phyloP scores from a whole-genome alignment of 1,140 invertebrate species.

The Mesaphorura yosii region DNA sequence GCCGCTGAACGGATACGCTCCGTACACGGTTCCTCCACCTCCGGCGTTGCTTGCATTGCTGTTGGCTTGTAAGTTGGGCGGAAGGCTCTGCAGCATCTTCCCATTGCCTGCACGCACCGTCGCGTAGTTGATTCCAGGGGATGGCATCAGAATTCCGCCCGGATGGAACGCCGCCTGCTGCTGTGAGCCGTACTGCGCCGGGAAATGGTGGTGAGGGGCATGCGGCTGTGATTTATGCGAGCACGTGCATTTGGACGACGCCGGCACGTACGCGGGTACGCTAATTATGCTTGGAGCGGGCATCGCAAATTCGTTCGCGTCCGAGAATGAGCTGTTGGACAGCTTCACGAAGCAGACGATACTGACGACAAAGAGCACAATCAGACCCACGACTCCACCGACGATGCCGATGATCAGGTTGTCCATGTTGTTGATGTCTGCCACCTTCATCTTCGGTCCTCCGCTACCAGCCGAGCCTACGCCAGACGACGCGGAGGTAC shows the following conservation, averaged over 20 bases:
- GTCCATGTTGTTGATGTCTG: slow-evolving; percentile 66
- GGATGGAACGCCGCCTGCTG: too few species aligned
- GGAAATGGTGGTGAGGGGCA: slow-evolving; percentile 5
- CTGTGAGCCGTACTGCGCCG: too few species aligned
- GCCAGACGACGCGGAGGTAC: slow-evolving; percentile 33
- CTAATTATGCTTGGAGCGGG: slow-evolving; percentile 23
- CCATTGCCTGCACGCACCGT: neutral
- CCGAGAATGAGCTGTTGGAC: slow-evolving; percentile 9
- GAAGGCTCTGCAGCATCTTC: too few species aligned
- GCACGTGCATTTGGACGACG: slow-evolving; percentile 25
- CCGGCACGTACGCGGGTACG: slow-evolving; percentile 4
- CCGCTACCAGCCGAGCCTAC: slow-evolving; percentile 33
- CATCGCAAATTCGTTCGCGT: slow-evolving; percentile 10
- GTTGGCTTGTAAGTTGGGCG: neutral
- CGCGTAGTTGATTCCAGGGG: slow-evolving; percentile 10
- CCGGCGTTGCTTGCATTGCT: neutral
- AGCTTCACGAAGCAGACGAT: slow-evolving; percentile 66
- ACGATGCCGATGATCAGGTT: slow-evolving; percentile 84
- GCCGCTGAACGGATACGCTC: slow-evolving; percentile 2
- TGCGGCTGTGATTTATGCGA: slow-evolving; percentile 11
- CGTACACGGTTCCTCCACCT: slow-evolving; percentile 4
- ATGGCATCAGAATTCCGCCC: too few species aligned
- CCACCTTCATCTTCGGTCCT: slow-evolving; percentile 28
- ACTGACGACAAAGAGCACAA: slow-evolving; percentile 71
- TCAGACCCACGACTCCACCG: slow-evolving; percentile 77